Conservation (phyloP, 2,888 invertebrate species). For the Anoplius nigerrimus region DNA sequence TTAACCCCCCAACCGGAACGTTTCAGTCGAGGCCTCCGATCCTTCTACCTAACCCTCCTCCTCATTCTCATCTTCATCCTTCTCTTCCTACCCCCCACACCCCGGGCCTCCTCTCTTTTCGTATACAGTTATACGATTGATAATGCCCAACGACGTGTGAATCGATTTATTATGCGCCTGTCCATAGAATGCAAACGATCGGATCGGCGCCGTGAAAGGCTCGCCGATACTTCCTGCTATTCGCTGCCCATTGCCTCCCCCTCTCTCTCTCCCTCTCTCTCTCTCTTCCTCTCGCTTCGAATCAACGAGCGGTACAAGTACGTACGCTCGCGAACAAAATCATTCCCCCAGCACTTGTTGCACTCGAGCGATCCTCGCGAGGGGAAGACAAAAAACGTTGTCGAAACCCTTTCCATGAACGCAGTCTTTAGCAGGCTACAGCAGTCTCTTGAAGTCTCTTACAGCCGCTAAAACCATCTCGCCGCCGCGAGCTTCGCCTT, state of each 20-base stretch:
- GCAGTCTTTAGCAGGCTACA: too few species aligned
- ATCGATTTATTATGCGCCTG: constrained; percentile 42
- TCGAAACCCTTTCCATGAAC: too few species aligned
- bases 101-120: not conserved
- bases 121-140: constrained; percentile 44
- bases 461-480: too few species aligned
- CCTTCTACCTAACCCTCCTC: not conserved
- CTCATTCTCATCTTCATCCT: not conserved
- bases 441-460: too few species aligned
- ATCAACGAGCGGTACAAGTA: not conserved
- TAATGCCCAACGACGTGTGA: constrained; percentile 40
- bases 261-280: not conserved
- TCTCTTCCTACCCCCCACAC: not conserved
- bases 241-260: constrained; percentile 8
- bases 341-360: too few species aligned
- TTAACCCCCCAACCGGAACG: constrained; percentile 40
- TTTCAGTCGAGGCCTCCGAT: not conserved
- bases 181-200: constrained; percentile 27
- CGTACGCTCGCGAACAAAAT: not conserved
- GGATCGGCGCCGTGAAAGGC: constrained; percentile 29
- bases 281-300: not conserved
- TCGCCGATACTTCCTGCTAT: constrained; percentile 17
- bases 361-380: too few species aligned
- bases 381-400: too few species aligned
- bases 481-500: not conserved